Evolutionary conservation across 1,140 invertebrate species (phyloP), one percentile per base, ranked within the genome.

Genomic region (Calliphora vicina): DNA sequence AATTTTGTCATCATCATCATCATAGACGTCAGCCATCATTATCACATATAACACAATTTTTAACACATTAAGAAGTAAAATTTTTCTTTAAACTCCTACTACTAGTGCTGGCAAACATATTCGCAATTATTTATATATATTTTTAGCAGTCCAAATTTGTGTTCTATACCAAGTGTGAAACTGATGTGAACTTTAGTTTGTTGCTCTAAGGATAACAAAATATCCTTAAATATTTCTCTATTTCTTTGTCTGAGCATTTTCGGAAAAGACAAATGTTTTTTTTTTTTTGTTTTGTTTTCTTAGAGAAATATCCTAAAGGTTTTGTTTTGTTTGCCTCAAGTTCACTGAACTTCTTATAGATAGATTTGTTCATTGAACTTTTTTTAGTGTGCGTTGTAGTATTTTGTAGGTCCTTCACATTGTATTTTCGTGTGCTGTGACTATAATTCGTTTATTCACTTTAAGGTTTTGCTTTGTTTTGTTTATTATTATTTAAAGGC

Each of bases 351-450:
- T 67, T 67, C 9, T 67, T 25, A 25, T 67, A 23, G 50, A 57
- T 57, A n/a, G n/a, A 67, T 67, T 67, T 67, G 61, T 67, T 12
- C 61, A 67, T 67, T 67, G 61, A 67, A 67, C 61, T 67, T 67
- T 67, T 57, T 57, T 17, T 67, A 25, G 6, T 23, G 57, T 67
- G n/a, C 4, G 61, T 9, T 67, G n/a, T 23, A 61, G 20, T 67
- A 35, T 67, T 67, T 50, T 50, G 45, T 17, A 50, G 45, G 12
- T 67, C 61, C 3, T 67, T 67, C n/a, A 25, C 61, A 12, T 67
- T 12, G 23, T 67, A 23, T 67, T 67, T 67, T 57, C 50, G n/a
- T 57, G 50, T 67, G 61, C 25, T 5, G 35, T 67, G 61, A 20
- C 20, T 67, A 23, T 67, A 20, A 67, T 67, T 23, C 61, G 61